A percentile compares a stretch with the other conserved stretches of the same genome.
phyloP scores from a whole-genome alignment of 2,797 vertebrate genomes.

The Xenentodon cancila region DNA sequence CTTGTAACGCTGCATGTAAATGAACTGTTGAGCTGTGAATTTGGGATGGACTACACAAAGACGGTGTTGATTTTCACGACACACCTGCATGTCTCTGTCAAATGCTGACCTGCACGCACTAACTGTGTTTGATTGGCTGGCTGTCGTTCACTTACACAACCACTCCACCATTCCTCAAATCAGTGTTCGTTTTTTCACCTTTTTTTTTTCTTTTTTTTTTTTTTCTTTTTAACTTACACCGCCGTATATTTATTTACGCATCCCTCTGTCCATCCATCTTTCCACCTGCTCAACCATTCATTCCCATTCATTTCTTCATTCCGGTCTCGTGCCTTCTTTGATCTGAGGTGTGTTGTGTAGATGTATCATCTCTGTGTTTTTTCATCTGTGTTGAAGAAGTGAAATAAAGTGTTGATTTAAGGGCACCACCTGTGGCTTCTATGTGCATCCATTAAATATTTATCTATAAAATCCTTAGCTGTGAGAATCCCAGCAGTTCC shows the following conservation, averaged over 20 bases:
- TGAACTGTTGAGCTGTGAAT: slow-evolving; percentile 25
- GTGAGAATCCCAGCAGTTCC: slow-evolving; percentile 14
- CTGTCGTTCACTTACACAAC: slow-evolving; percentile 44
- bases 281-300: slow-evolving; percentile 10
- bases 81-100: slow-evolving; percentile 58
- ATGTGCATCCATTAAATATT: slow-evolving; percentile 66
- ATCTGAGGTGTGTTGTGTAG: slow-evolving; percentile 37
- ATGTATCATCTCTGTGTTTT: slow-evolving; percentile 59
- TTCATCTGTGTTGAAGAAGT: slow-evolving; percentile 56
- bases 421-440: slow-evolving; percentile 73
- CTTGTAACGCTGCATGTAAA: slow-evolving; percentile 16
- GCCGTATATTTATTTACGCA: slow-evolving; percentile 29
- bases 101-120: slow-evolving; percentile 62
- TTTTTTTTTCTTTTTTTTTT: neutral
- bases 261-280: slow-evolving; percentile 13
- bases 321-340: slow-evolving; percentile 27
- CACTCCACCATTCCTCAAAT: slow-evolving; percentile 33
- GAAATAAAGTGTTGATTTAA: slow-evolving; percentile 79
- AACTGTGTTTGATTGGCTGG: slow-evolving; percentile 60
- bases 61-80: slow-evolving; percentile 32
- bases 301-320: slow-evolving; percentile 23
- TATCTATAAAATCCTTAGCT: slow-evolving; percentile 20
- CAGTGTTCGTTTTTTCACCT: slow-evolving; percentile 8
- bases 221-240: neutral
- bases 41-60: slow-evolving; percentile 33